phyloP scores from a whole-genome alignment of 2,797 vertebrate genomes.

The Anguilla megastoma region DNA sequence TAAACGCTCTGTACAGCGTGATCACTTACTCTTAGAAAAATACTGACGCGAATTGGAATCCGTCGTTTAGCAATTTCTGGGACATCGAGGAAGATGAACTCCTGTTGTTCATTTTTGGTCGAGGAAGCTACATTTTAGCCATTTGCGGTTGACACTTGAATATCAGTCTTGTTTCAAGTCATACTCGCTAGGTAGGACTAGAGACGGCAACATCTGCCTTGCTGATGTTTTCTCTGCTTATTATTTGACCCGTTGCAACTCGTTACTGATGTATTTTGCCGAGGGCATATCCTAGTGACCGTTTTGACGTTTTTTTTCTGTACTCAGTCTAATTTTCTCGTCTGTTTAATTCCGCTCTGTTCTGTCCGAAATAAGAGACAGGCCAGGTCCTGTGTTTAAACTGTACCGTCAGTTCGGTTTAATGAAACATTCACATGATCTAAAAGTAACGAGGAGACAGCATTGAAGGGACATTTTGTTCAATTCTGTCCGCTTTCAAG shows the following conservation, averaged over 20 bases:
- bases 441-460: conserved; percentile 2
- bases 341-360: background rate
- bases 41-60: conserved; percentile 9
- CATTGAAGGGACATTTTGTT: conserved; percentile 18
- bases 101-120: conserved; percentile 26
- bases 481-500: conserved; percentile 16
- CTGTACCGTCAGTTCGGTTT: conserved; percentile 5
- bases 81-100: conserved; percentile 34
- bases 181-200: background rate
- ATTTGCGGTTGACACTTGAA: conserved; percentile 34
- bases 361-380: conserved; percentile 17
- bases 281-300: conserved; percentile 31
- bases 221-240: conserved; percentile 29
- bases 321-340: background rate
- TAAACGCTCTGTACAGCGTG: conserved; percentile 20
- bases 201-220: conserved; percentile 15
- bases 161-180: conserved; percentile 18
- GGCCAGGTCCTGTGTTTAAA: background rate
- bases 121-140: conserved; percentile 32
- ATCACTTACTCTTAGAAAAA: conserved; percentile 12
- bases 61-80: conserved; percentile 18
- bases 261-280: conserved; percentile 27
- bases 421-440: conserved; percentile 12
- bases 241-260: conserved; percentile 24
- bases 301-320: conserved; percentile 35